phyloP scores from a whole-genome alignment of 2,797 vertebrate species.

The Takifugu rubripes region DNA sequence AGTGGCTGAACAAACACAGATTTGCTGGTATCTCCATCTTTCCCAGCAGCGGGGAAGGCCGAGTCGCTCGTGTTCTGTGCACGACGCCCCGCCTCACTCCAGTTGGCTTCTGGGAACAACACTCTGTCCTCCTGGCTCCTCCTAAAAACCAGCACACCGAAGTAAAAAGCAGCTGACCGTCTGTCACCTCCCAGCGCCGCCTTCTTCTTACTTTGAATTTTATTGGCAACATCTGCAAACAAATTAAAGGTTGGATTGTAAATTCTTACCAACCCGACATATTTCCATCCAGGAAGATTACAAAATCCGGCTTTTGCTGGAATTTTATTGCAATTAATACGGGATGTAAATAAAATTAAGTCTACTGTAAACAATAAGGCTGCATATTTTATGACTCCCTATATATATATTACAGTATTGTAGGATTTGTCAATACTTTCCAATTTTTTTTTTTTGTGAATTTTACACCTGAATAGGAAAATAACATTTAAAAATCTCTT shows the following conservation, averaged over 20 bases:
- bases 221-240: conserved; percentile 6
- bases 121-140: conserved; percentile 66
- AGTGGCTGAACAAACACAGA: conserved; percentile 87
- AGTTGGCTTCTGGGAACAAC: conserved; percentile 70
- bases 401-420: too few species aligned
- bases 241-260: conserved; percentile 30
- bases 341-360: too few species aligned
- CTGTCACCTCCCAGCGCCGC: conserved; percentile 33
- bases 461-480: background rate
- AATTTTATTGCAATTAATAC: too few species aligned
- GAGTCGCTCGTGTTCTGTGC: conserved; percentile 50
- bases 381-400: too few species aligned
- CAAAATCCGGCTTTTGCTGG: background rate
- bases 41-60: conserved; percentile 76
- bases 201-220: conserved; percentile 16
- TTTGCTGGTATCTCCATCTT: conserved; percentile 82
- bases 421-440: background rate
- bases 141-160: conserved; percentile 49
- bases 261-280: conserved; percentile 3
- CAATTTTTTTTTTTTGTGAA: background rate
- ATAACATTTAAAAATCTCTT: background rate
- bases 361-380: too few species aligned
- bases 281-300: background rate
- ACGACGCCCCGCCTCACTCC: conserved; percentile 56
- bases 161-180: conserved; percentile 26